These are phyloP conservation scores for Meghimatium bilineatum DNA, from an alignment of 2,888 invertebrate species.

Conservation along the genomic window DNA sequence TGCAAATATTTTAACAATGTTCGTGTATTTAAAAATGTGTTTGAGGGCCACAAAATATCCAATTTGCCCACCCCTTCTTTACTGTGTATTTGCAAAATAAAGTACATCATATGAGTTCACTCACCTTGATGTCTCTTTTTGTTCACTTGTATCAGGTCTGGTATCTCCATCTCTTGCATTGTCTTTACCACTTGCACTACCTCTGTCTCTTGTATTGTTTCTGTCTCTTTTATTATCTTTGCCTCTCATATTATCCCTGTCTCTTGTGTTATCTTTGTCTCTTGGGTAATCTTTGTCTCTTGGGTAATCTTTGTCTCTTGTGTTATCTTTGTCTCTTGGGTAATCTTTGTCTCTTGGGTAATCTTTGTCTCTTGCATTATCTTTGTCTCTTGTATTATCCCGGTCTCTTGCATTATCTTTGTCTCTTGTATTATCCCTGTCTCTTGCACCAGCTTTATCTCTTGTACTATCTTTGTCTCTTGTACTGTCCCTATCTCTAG, in stretches of 20 bases:
- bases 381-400: constrained; percentile 8
- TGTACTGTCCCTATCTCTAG: not conserved
- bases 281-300: not conserved
- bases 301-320: constrained; percentile 4
- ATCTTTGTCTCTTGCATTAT: not conserved
- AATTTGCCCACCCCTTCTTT: too few species aligned
- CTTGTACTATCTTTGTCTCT: not conserved
- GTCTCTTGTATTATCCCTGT: not conserved
- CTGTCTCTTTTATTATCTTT: not conserved
- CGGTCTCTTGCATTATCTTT: constrained; percentile 6
- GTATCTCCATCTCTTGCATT: constrained; percentile 18
- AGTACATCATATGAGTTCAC: not conserved
- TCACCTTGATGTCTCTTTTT: constrained; percentile 35
- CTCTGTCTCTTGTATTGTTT: constrained; percentile 7
- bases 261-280: not conserved
- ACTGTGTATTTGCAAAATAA: too few species aligned
- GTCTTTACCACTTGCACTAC: constrained; percentile 24
- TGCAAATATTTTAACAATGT: too few species aligned
- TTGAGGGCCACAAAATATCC: too few species aligned
- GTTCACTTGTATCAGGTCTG: constrained; percentile 23
- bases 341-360: constrained; percentile 9
- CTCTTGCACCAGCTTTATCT: not conserved
- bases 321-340: constrained; percentile 4
- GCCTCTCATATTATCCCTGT: not conserved
- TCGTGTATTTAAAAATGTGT: too few species aligned